These are phyloP conservation scores for Cyanoliseus patagonus DNA, from an alignment of 2,113 vertebrate genomes.

Conservation along the genomic window DNA sequence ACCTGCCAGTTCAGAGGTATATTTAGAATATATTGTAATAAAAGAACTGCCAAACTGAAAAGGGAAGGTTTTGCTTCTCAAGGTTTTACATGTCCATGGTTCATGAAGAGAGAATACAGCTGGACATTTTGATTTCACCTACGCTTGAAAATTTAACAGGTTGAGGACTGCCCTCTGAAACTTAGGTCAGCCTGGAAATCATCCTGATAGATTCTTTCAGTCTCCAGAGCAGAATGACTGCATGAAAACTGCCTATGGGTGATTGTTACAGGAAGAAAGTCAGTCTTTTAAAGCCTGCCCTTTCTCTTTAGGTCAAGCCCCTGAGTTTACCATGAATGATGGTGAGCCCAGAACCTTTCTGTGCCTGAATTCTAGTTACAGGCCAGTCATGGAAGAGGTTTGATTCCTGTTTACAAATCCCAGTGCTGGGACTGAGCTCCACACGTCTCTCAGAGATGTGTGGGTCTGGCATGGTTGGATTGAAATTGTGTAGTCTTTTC, in stretches of 20 bases:
- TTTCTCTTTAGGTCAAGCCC: not conserved
- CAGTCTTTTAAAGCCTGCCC: not conserved
- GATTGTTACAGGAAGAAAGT: not conserved
- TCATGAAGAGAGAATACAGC: not conserved
- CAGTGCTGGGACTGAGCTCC: not conserved
- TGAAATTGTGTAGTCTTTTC: not conserved
- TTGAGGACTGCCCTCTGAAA: not conserved
- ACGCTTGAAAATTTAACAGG: not conserved
- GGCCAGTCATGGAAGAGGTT: not conserved
- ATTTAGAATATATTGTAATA: conserved; percentile 1
- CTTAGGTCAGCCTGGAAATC: not conserved
- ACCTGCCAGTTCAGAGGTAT: not conserved
- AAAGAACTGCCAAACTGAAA: not conserved
- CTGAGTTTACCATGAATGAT: not conserved
- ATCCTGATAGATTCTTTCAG: not conserved
- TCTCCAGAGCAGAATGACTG: not conserved
- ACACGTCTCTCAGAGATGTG: accelerated
- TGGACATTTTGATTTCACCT: not conserved
- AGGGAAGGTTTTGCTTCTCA: not conserved
- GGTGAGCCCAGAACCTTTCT: not conserved
- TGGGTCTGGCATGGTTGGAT: not conserved
- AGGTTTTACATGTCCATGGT: not conserved
- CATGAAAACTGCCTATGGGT: not conserved
- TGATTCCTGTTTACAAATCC: not conserved
- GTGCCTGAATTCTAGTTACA: not conserved